These are phyloP conservation scores for Sarcophaga bullata DNA, from an alignment of 1,140 invertebrate genomes.

Conservation along the genomic window DNA sequence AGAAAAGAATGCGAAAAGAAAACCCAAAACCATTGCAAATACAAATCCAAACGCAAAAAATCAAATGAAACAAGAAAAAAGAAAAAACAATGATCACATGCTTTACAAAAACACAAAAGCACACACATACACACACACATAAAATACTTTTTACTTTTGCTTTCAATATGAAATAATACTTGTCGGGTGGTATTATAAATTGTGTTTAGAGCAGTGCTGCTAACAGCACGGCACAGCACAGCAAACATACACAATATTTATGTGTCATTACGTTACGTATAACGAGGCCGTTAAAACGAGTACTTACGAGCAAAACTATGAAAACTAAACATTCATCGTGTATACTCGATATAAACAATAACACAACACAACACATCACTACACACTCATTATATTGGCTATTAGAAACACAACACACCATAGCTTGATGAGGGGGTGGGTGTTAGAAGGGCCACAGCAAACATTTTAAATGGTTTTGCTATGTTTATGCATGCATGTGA, in stretches of 20 bases:
- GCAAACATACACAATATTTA: neutral
- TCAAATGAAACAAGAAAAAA: neutral
- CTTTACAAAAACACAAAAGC: neutral
- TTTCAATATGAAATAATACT: conserved; percentile 65
- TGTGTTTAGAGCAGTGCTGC: no score
- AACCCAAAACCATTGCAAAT: neutral
- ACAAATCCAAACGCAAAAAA: conserved; percentile 11
- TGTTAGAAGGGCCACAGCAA: neutral
- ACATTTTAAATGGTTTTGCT: neutral
- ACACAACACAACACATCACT: neutral
- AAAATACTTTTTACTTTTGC: conserved; percentile 59
- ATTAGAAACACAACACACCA: conserved; percentile 7
- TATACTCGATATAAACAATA: neutral
- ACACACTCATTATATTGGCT: no score
- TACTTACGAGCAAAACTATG: conserved; percentile 26
- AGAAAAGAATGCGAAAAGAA: neutral
- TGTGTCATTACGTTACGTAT: conserved; percentile 36
- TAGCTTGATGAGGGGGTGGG: neutral
- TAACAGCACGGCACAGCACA: no score
- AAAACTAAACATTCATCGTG: neutral
- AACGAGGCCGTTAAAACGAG: conserved; percentile 39
- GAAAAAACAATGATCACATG: conserved; percentile 36
- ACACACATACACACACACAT: neutral
- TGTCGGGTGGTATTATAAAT: neutral
- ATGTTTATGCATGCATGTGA: neutral